A percentile compares a stretch with the other conserved stretches of the same genome.
Conservation (phyloP, 2,888 invertebrate genomes). For the Agrenia bidenticulata region DNA sequence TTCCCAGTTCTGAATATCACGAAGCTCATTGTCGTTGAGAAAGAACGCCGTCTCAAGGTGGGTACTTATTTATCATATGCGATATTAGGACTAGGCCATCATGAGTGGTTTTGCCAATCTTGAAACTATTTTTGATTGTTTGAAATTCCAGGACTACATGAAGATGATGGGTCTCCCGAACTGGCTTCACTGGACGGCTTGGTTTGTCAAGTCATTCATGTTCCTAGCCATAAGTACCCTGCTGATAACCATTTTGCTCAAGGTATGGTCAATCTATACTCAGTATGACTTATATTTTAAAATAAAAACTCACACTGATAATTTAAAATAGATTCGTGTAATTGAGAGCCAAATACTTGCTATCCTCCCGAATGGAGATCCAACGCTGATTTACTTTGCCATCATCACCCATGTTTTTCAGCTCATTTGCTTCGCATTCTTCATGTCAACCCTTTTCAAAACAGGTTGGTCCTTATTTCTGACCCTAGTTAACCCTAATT, state of each 20-base stretch:
- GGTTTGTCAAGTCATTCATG: slow-evolving; percentile 76
- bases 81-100: no score
- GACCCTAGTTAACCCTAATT: no score
- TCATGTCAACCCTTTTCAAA: slow-evolving; percentile 76
- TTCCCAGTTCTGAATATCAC: slow-evolving; percentile 77
- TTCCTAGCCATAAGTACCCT: slow-evolving; percentile 65
- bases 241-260: slow-evolving; percentile 37
- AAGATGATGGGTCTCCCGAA: slow-evolving; percentile 84
- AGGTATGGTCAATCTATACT: slow-evolving; percentile 31
- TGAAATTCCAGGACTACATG: slow-evolving; percentile 72
- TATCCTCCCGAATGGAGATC: slow-evolving; percentile 1
- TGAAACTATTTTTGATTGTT: background rate
- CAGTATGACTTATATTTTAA: no score
- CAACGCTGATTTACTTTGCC: slow-evolving; percentile 64
- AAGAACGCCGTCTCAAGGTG: slow-evolving; percentile 73
- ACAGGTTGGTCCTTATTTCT: slow-evolving; percentile 51
- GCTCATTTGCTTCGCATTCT: slow-evolving; percentile 75
- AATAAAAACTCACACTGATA: no score
- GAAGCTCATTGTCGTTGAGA: slow-evolving; percentile 72
- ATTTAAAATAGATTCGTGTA: slow-evolving; percentile 9
- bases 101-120: no score
- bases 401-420: slow-evolving; percentile 70
- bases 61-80: no score
- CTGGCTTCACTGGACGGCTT: slow-evolving; percentile 82
- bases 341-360: slow-evolving; percentile 5